Conservation (phyloP, 2,113 vertebrate species). For the Gallinago media region DNA sequence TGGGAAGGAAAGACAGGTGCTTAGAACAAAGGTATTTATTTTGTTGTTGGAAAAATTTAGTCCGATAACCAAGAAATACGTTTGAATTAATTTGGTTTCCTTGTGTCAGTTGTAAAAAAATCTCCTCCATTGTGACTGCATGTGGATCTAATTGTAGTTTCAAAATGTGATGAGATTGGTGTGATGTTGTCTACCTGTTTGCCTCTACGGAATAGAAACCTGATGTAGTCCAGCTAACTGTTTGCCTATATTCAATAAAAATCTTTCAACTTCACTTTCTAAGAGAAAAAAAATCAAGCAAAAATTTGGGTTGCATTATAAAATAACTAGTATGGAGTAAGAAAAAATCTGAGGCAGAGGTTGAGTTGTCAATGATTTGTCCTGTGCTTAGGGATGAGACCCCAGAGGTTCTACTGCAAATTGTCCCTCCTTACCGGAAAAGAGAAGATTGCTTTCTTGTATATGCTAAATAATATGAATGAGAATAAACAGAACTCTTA, state of each 20-base stretch:
- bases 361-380: not conserved
- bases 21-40: not conserved
- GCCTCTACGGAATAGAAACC: not conserved
- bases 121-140: not conserved
- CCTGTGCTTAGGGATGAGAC: not conserved
- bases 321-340: not conserved
- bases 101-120: not conserved
- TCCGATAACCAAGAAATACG: not conserved
- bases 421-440: not conserved
- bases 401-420: not conserved
- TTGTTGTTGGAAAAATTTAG: not conserved
- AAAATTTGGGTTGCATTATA: not conserved
- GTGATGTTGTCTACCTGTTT: not conserved
- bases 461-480: not conserved
- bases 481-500: not conserved
- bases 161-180: not conserved
- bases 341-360: not conserved
- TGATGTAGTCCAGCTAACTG: not conserved
- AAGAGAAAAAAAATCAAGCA: not conserved
- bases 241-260: not conserved
- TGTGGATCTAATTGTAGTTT: not conserved
- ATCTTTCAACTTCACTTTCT: not conserved
- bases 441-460: not conserved
- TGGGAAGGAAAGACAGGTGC: not conserved
- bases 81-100: not conserved